Conservation (phyloP, 2,797 vertebrate species). For the Myripristis jacobus region DNA sequence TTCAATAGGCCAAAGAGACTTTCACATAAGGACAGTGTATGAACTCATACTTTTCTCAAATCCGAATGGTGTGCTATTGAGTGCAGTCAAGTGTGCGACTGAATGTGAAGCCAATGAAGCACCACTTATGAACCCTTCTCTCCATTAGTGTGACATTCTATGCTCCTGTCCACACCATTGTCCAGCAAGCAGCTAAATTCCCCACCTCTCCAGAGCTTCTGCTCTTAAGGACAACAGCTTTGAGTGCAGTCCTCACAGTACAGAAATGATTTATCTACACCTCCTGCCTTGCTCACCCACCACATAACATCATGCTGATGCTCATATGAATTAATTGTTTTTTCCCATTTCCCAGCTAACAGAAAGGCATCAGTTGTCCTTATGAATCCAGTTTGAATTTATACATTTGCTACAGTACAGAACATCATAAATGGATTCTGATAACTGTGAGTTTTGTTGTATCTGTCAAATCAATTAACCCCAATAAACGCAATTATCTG, state of each 20-base stretch:
- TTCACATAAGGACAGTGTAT: neutral
- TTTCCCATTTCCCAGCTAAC: neutral
- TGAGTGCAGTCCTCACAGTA: slow-evolving; percentile 13
- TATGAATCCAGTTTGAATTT: neutral
- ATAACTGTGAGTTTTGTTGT: neutral
- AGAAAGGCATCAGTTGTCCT: slow-evolving; percentile 21
- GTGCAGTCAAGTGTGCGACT: slow-evolving; percentile 25
- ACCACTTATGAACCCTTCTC: slow-evolving; percentile 41
- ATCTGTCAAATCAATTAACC: neutral
- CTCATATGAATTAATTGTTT: neutral
- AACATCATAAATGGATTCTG: neutral
- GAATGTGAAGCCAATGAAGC: slow-evolving; percentile 34
- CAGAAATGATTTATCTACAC: too few species aligned
- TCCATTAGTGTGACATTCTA: slow-evolving; percentile 44
- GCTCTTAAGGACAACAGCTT: slow-evolving; percentile 26
- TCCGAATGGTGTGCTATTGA: slow-evolving; percentile 5
- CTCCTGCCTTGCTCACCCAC: neutral
- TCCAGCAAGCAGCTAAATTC: slow-evolving; percentile 18
- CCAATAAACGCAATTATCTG: neutral
- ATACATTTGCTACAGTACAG: neutral
- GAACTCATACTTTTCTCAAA: neutral
- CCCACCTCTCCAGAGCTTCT: slow-evolving; percentile 34
- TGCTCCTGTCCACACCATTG: slow-evolving; percentile 33
- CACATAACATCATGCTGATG: neutral
- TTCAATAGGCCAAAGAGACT: neutral